phyloP scores from a whole-genome alignment of 2,888 invertebrate species.

The Drosophila dives region DNA sequence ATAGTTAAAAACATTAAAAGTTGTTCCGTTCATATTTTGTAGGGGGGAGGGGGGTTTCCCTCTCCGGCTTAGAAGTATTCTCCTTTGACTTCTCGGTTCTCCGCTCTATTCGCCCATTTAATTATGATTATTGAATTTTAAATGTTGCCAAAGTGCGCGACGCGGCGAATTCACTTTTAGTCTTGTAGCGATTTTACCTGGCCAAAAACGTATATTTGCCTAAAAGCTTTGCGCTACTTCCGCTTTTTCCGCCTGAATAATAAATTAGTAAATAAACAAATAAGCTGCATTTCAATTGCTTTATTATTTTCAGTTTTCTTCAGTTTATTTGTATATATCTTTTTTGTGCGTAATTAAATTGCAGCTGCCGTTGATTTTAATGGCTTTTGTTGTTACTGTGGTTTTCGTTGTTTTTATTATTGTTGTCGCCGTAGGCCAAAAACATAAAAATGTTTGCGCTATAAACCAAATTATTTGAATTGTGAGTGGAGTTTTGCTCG shows the following conservation, averaged over 20 bases:
- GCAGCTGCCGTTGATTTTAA: constrained; percentile 63
- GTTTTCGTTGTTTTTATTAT: background rate
- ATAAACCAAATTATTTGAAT: constrained; percentile 61
- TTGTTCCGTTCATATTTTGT: constrained; percentile 59
- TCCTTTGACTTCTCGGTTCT: background rate
- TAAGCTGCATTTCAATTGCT: constrained; percentile 20
- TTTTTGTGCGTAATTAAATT: constrained; percentile 60
- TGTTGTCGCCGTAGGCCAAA: constrained; percentile 33
- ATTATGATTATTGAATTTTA: constrained; percentile 78
- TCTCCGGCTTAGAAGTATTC: constrained; percentile 13
- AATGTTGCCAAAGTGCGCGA: constrained; percentile 57
- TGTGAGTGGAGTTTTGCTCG: constrained; percentile 32
- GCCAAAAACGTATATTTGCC: constrained; percentile 59
- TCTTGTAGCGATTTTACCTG: constrained; percentile 39
- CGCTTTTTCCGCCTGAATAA: constrained; percentile 43
- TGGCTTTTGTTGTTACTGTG: constrained; percentile 38
- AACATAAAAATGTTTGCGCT: constrained; percentile 49
- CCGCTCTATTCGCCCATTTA: constrained; percentile 45
- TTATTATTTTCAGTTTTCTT: constrained; percentile 6
- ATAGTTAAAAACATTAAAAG: constrained; percentile 77
- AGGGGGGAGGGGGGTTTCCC: background rate
- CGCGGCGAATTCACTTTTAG: constrained; percentile 29
- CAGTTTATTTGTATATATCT: constrained; percentile 1
- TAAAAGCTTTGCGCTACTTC: constrained; percentile 65
- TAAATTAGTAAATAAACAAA: constrained; percentile 61